Base-by-base conservation (phyloP, 2,888 invertebrate genomes). In the Axea sp. region DNA sequence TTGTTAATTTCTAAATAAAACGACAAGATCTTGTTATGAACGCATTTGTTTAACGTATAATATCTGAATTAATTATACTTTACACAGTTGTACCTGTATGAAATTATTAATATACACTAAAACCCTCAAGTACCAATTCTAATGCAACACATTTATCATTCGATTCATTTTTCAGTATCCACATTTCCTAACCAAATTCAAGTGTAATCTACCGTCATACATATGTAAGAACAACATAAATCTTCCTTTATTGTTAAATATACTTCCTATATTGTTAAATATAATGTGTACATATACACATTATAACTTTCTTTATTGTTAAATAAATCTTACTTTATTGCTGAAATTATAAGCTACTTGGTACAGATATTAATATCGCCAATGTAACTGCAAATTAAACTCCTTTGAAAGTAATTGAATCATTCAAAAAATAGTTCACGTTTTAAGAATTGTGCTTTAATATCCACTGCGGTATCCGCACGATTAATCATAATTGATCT, bases 401-500 rank as follows among this genome's bases (percentile, higher is more conserved):
- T 6, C 6, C 30, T 28, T 47, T 60, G 31, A 28, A 31, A 33
- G 26, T 2, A 33, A 22, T 26, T 17, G 14, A 35, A 24, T 37
- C 12, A 12, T 7, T 5, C 28, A 2, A 47, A 43, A 24, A 37
- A 51, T 7, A 17, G 26, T n/a, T n/a, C n/a, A 43, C 17, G 28
- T 55, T 59, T 31, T 11, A 39, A 49, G 24, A 55, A 71, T 9
- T 41, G 47, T 41, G 12, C 30, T 3, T 55, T 24, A 45, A 69
- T 39, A 45, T 64, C 14, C 15, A 62, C 31, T 41, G 57, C 49
- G 11, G 30, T 59, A 60, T 31, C 31, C 35, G 19, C 11, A 24
- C 33, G 19, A 73, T 65, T 73, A 73, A 73, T 65, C 73, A 67
- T 51, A 72, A 45, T 14, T 19, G 49, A 51, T 45, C 37, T 45